Conservation (phyloP, 2,888 invertebrate species). For the Arctia plantaginis region DNA sequence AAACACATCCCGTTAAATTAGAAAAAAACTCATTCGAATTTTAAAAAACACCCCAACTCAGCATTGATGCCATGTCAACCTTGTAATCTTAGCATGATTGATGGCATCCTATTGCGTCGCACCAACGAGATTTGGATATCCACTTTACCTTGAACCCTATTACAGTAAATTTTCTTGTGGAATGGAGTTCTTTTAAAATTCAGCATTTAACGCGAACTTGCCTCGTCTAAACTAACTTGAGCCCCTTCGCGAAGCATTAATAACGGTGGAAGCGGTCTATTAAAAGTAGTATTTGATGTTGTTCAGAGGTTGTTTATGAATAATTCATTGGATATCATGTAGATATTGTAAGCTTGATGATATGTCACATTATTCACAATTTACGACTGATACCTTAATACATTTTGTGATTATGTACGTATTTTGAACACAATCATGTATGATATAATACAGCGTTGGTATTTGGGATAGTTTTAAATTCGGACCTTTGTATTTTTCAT, state of each 20-base stretch:
- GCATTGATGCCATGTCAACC: constrained; percentile 59
- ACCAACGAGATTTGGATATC: constrained; percentile 38
- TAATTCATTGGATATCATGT: constrained; percentile 73
- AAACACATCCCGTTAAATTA: constrained; percentile 18
- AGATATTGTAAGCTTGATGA: constrained; percentile 57
- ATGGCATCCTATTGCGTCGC: constrained; percentile 57
- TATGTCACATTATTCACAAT: constrained; percentile 78
- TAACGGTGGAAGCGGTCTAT: constrained; percentile 33
- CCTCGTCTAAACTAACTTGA: constrained; percentile 36
- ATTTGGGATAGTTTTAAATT: no score
- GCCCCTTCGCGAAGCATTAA: constrained; percentile 22
- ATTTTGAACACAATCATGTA: not conserved
- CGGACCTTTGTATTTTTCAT: no score
- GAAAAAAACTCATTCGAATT: constrained; percentile 56
- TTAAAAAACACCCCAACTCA: constrained; percentile 55
- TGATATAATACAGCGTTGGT: no score
- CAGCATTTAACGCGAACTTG: constrained; percentile 23
- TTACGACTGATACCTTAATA: constrained; percentile 71
- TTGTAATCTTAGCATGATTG: constrained; percentile 69
- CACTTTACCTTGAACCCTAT: constrained; percentile 28
- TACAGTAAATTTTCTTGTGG: not conserved
- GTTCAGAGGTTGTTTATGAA: constrained; percentile 59
- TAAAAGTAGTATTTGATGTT: constrained; percentile 38
- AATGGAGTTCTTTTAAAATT: constrained; percentile 24
- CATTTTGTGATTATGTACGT: constrained; percentile 18